These are phyloP conservation scores for Apostichopus parvimensis DNA, from an alignment of 35 echinoderm and acorn worm genomes.

Conservation along the genomic window DNA sequence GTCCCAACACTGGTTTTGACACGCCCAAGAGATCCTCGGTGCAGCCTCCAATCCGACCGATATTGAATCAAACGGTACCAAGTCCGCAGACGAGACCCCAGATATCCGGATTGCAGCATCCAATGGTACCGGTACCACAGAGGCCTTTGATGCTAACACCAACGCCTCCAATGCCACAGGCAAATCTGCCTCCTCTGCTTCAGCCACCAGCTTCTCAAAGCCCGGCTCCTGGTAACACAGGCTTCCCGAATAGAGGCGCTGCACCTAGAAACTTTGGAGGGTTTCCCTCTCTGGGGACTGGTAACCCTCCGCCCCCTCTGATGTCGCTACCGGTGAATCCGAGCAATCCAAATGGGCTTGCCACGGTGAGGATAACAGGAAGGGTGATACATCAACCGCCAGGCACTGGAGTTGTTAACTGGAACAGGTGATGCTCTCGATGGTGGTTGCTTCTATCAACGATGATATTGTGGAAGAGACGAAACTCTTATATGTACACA, in stretches of 20 bases:
- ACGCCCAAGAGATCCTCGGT: not conserved
- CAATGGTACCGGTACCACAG: not conserved
- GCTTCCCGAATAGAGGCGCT: not conserved
- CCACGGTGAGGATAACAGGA: constrained; percentile 82
- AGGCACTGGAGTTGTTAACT: constrained; percentile 16
- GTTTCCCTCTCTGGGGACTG: not conserved
- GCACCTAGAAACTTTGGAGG: not conserved
- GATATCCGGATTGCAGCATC: not conserved
- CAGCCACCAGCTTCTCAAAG: constrained; percentile 5
- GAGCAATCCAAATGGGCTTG: constrained; percentile 56
- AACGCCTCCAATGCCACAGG: not conserved
- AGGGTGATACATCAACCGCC: constrained; percentile 41
- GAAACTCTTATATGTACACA: no score
- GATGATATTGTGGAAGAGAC: no score
- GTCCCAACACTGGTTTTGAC: not conserved
- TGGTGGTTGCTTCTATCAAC: no score
- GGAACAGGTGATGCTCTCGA: not conserved
- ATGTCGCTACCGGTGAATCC: constrained; percentile 14
- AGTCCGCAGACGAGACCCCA: not conserved
- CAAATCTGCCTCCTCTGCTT: not conserved
- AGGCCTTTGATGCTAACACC: not conserved
- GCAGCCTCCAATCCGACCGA: not conserved
- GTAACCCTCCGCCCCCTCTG: constrained; percentile 31
- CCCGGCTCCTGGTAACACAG: not conserved
- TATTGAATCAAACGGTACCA: not conserved